A percentile compares a stretch with the other conserved stretches of the same genome.
Conservation (phyloP, 2,113 vertebrate species). For the Rhinogobius similis region DNA sequence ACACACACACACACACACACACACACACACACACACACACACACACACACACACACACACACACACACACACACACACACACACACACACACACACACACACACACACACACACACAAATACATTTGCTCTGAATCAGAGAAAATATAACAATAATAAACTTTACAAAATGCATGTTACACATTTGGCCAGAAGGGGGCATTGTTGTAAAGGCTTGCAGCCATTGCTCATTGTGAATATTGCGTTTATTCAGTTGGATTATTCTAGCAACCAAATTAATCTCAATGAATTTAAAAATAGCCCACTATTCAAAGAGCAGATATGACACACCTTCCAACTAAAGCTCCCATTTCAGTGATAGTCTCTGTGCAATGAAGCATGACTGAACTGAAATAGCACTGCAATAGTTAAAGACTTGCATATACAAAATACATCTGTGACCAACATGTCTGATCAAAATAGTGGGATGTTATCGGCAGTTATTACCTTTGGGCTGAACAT, state of each 20-base stretch:
- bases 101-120: neutral
- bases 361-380: neutral
- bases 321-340: conserved; percentile 25
- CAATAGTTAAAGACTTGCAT: neutral
- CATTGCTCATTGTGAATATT: neutral
- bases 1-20: neutral
- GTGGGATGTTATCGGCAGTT: neutral
- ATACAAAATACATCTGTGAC: neutral
- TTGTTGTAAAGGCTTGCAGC: conserved; percentile 26
- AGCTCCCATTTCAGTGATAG: conserved; percentile 10
- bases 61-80: neutral
- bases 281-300: conserved; percentile 48
- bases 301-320: conserved; percentile 18
- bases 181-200: conserved; percentile 49
- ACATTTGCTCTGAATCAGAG: conserved; percentile 1
- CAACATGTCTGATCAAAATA: neutral
- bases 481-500: neutral
- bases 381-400: neutral
- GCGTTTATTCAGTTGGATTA: conserved; percentile 10
- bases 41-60: neutral
- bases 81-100: neutral
- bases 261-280: conserved; percentile 24
- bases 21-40: neutral
- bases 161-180: conserved; percentile 16
- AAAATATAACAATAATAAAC: conserved; percentile 1